Evolutionary conservation across 1,140 invertebrate species (phyloP).

Genomic region (Heliconius hermathena): DNA sequence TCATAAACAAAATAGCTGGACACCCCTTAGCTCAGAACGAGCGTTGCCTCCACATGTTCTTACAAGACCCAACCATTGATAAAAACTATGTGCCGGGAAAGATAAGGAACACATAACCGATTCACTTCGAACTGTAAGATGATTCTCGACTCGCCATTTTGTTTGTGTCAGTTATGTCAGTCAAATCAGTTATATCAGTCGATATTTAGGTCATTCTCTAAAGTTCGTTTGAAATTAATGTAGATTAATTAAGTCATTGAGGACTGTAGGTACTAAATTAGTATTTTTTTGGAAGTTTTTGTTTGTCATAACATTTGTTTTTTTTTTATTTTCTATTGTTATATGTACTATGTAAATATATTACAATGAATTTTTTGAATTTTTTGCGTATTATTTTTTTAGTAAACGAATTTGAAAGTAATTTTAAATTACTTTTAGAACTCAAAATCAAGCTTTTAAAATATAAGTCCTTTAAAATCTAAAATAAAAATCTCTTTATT

Average conservation of each 20-base stretch:
- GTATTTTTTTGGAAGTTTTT: neutral
- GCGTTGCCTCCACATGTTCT: constrained; percentile 99
- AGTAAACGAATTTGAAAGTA: too few relatives aligned
- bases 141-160: constrained; percentile 48
- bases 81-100: constrained; percentile 99
- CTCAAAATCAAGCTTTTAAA: too few relatives aligned
- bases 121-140: constrained; percentile 54
- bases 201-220: neutral
- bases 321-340: neutral
- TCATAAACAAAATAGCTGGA: constrained; percentile 99
- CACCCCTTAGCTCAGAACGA: constrained; percentile 99
- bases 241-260: neutral
- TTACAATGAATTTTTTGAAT: neutral
- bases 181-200: neutral
- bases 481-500: too few relatives aligned
- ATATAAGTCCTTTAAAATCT: too few relatives aligned
- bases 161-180: constrained; percentile 1
- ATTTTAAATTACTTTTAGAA: too few relatives aligned
- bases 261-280: neutral
- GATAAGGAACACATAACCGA: constrained; percentile 95
- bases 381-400: neutral
- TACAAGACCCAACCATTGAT: constrained; percentile 98
- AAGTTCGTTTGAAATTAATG: neutral
- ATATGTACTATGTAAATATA: neutral
- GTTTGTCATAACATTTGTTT: neutral